Percentiles rank a stretch among this genome's conserved stretches.
These are phyloP conservation scores for Synergus japonicus DNA, from an alignment of 2,888 invertebrate species.

Conservation along the genomic window DNA sequence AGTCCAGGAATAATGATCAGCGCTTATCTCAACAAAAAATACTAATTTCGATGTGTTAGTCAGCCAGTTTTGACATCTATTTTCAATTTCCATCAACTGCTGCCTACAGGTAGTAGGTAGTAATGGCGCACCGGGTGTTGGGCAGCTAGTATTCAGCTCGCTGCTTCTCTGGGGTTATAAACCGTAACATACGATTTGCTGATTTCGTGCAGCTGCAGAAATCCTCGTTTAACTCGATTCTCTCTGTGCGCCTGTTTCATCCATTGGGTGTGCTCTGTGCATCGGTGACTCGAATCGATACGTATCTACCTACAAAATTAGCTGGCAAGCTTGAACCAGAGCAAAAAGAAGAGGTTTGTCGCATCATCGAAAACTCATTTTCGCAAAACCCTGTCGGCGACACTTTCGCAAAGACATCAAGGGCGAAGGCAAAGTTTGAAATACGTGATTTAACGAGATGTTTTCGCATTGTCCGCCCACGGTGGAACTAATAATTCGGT, in stretches of 20 bases:
- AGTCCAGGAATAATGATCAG: not conserved
- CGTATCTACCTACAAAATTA: constrained; percentile 27
- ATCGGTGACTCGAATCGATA: constrained; percentile 37
- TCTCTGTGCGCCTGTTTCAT: constrained; percentile 36
- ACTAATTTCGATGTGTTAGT: not conserved
- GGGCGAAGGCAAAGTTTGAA: constrained; percentile 39
- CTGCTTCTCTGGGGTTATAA: constrained; percentile 18
- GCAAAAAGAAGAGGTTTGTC: not conserved
- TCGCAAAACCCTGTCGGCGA: constrained; percentile 31
- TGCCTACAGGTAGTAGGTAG: not conserved
- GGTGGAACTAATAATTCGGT: constrained; percentile 71
- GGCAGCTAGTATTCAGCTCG: constrained; percentile 18
- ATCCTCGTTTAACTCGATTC: constrained; percentile 41
- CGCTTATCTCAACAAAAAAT: not conserved
- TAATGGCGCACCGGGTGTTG: constrained; percentile 24
- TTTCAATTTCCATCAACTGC: constrained; percentile 19
- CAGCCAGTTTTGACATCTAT: constrained; percentile 3
- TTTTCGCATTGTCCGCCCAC: constrained; percentile 67
- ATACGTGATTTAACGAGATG: constrained; percentile 70
- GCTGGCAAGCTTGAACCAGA: constrained; percentile 9
- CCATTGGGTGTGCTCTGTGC: constrained; percentile 6
- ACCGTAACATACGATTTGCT: constrained; percentile 40
- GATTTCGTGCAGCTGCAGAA: constrained; percentile 38
- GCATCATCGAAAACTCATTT: constrained; percentile 32
- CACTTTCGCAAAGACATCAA: constrained; percentile 14